Evolutionary conservation across 2,888 invertebrate species (phyloP).

Genomic region (Lithodes maja): DNA sequence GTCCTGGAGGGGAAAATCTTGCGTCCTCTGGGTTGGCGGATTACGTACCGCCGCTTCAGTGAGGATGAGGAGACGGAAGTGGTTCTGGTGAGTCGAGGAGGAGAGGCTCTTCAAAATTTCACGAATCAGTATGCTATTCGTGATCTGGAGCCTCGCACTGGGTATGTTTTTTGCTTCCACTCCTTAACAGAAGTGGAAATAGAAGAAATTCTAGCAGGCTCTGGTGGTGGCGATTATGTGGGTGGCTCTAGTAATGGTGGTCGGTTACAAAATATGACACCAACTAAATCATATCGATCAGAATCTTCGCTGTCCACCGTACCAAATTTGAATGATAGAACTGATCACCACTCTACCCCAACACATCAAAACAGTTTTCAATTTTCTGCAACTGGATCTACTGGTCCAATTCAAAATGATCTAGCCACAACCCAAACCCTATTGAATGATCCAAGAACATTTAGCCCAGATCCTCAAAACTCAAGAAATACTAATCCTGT

Average conservation of each 20-base stretch:
- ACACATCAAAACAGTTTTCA: not conserved
- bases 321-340: not conserved
- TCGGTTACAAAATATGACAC: not conserved
- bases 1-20: constrained; percentile 23
- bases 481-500: not conserved
- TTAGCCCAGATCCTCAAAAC: not conserved
- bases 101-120: constrained; percentile 53
- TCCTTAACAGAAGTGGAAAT: constrained; percentile 53
- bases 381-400: not conserved
- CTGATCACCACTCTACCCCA: not conserved
- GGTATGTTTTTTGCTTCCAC: constrained; percentile 56
- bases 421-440: not conserved
- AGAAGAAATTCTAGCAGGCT: not conserved
- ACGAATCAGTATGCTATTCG: constrained; percentile 57
- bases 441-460: not conserved
- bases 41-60: constrained; percentile 51
- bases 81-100: constrained; percentile 59
- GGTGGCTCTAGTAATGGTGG: not conserved
- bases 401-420: not conserved
- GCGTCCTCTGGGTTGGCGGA: constrained; percentile 59
- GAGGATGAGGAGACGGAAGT: constrained; percentile 64
- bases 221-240: not conserved
- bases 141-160: constrained; percentile 54
- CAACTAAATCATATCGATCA: not conserved
- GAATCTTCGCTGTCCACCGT: not conserved